Conservation (phyloP, 2,797 vertebrate genomes). For the Garrulus glandarius region DNA sequence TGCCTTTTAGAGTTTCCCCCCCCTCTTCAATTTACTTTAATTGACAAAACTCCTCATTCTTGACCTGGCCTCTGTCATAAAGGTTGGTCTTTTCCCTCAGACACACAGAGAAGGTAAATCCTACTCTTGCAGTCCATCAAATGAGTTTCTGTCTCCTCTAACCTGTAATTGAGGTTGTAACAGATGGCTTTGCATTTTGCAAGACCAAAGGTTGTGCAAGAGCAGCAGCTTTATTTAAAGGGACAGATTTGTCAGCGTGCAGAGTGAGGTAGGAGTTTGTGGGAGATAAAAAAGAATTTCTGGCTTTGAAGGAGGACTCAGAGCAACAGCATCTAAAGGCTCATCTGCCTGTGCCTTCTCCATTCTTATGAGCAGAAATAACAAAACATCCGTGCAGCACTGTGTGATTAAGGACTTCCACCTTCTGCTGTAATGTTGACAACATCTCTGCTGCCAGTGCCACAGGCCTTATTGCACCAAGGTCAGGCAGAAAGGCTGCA, state of each 20-base stretch:
- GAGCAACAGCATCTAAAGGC: background rate
- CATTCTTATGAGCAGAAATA: background rate
- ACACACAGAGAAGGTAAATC: constrained; percentile 1
- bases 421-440: background rate
- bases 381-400: background rate
- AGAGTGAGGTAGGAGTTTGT: background rate
- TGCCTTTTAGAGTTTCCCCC: background rate
- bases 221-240: constrained; percentile 44
- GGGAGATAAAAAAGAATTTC: background rate
- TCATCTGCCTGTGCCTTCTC: background rate
- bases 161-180: constrained; percentile 60
- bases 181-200: constrained; percentile 57
- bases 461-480: background rate
- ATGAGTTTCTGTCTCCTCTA: constrained; percentile 53
- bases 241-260: background rate
- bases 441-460: background rate
- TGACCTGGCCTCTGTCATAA: background rate
- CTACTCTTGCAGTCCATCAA: constrained; percentile 34
- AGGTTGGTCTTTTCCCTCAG: background rate
- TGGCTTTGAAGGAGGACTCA: background rate
- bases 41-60: background rate
- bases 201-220: constrained; percentile 55
- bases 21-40: background rate
- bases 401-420: background rate
- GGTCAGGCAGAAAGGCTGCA: background rate